Conservation (phyloP, 2,797 vertebrate genomes). For the Jordanella pulchra region DNA sequence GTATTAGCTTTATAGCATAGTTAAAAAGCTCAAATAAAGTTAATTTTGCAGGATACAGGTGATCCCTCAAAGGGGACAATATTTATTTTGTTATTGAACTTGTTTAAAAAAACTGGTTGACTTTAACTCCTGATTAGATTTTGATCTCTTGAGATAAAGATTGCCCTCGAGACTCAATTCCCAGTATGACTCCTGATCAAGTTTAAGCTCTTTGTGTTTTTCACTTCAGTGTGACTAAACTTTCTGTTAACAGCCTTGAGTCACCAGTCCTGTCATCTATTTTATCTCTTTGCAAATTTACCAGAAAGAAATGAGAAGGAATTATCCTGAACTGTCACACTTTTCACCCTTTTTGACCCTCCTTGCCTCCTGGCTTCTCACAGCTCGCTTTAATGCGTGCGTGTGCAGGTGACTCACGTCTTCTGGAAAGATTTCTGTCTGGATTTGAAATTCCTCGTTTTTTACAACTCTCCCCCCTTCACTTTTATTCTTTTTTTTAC, state of each 20-base stretch:
- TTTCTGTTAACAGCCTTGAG: neutral
- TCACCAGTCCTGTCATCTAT: neutral
- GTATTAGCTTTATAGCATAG: too few relatives aligned
- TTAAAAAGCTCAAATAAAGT: too few relatives aligned
- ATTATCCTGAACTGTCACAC: conserved; percentile 9
- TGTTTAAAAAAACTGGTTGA: neutral
- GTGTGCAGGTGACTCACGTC: conserved; percentile 75
- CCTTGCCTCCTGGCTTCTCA: conserved; percentile 37
- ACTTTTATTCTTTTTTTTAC: conserved; percentile 31
- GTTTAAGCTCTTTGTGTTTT: neutral
- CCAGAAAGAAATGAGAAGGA: neutral
- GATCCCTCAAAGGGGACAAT: neutral
- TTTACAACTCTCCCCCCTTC: conserved; percentile 60
- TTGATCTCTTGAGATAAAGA: neutral
- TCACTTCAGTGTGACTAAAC: neutral
- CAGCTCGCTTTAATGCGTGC: conserved; percentile 50
- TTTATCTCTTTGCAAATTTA: conserved; percentile 16
- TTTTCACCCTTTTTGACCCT: conserved; percentile 32
- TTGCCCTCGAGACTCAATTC: neutral
- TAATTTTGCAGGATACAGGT: too few relatives aligned
- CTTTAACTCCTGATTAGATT: neutral
- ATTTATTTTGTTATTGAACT: neutral
- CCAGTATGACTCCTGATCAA: too few relatives aligned
- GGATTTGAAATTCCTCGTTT: conserved; percentile 74
- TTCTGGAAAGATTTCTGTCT: conserved; percentile 79